Percentiles rank a stretch among this genome's conserved stretches.
These are phyloP conservation scores for Pygocentrus nattereri DNA, from an alignment of 2,797 vertebrate genomes.

Conservation along the genomic window DNA sequence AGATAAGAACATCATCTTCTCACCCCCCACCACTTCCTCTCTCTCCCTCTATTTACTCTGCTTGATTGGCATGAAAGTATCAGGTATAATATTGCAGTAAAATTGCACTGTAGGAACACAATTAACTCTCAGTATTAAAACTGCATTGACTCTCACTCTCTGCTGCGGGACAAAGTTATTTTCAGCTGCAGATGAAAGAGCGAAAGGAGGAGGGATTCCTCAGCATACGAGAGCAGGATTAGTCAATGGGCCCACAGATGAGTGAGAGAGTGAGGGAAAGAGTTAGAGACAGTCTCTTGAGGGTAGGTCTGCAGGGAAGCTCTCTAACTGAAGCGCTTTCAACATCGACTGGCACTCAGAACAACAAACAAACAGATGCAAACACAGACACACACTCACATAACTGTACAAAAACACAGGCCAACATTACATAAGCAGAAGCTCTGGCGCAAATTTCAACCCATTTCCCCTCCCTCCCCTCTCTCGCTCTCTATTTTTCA, in stretches of 20 bases:
- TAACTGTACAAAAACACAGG: background rate
- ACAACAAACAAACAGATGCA: conserved; percentile 9
- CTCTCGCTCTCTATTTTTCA: background rate
- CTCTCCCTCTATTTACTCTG: too few relatives aligned
- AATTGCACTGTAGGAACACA: background rate
- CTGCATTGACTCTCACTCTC: background rate
- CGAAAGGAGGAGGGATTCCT: conserved; percentile 30
- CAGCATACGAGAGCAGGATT: conserved; percentile 28
- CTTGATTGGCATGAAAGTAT: too few relatives aligned
- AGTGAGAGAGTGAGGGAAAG: conserved; percentile 8
- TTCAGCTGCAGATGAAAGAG: conserved; percentile 45
- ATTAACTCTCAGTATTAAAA: background rate
- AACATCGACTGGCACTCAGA: conserved; percentile 31
- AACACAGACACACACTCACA: background rate
- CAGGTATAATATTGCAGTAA: background rate
- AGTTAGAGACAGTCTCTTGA: background rate
- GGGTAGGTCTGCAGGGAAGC: background rate
- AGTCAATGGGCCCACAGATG: conserved; percentile 3
- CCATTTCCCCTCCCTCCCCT: background rate
- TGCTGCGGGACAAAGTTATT: background rate
- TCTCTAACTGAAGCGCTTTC: conserved; percentile 8
- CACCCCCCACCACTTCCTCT: too few relatives aligned
- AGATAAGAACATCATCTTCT: too few relatives aligned
- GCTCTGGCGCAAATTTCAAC: background rate
- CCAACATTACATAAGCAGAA: background rate